phyloP scores from a whole-genome alignment of 1,140 invertebrate species.

The Luehdorfia chinensis region DNA sequence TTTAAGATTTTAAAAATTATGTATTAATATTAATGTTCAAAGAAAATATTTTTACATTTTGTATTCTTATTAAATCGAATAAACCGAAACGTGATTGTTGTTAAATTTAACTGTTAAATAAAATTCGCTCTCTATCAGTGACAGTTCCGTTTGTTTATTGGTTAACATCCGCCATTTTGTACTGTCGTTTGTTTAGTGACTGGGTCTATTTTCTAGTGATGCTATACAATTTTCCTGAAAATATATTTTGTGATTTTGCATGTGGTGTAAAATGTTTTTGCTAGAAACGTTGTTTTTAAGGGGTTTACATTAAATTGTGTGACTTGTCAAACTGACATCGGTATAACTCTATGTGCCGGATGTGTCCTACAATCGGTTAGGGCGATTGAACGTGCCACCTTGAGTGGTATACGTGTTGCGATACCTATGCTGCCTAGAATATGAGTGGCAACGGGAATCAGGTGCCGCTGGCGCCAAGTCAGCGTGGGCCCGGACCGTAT shows the following conservation, averaged over 20 bases:
- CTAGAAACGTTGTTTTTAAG: constrained; percentile 63
- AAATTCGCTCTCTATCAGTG: constrained; percentile 47
- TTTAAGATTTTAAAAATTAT: constrained; percentile 60
- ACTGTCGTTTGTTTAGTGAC: constrained; percentile 76
- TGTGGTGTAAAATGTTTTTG: constrained; percentile 71
- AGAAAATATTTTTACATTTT: constrained; percentile 66
- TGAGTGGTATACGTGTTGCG: constrained; percentile 73
- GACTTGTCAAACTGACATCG: constrained; percentile 70
- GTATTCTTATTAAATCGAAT: constrained; percentile 52
- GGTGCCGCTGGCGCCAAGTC: constrained; percentile 70
- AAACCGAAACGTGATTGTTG: constrained; percentile 30
- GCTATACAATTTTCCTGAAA: constrained; percentile 55
- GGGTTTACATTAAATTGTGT: constrained; percentile 58
- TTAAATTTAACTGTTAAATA: constrained; percentile 48
- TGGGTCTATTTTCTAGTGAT: constrained; percentile 64
- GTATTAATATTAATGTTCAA: constrained; percentile 54
- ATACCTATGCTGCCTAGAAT: constrained; percentile 73
- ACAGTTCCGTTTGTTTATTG: constrained; percentile 75
- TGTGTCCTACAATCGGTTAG: constrained; percentile 75
- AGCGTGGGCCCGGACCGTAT: constrained; percentile 70
- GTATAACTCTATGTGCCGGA: constrained; percentile 71
- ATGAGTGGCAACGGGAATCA: constrained; percentile 75
- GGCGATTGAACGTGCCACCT: constrained; percentile 73
- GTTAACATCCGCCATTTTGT: constrained; percentile 76
- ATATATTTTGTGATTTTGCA: constrained; percentile 59